A percentile compares a stretch with the other conserved stretches of the same genome.
These are phyloP conservation scores for Lucifuga dentata DNA, from an alignment of 2,113 vertebrate species.

Conservation along the genomic window DNA sequence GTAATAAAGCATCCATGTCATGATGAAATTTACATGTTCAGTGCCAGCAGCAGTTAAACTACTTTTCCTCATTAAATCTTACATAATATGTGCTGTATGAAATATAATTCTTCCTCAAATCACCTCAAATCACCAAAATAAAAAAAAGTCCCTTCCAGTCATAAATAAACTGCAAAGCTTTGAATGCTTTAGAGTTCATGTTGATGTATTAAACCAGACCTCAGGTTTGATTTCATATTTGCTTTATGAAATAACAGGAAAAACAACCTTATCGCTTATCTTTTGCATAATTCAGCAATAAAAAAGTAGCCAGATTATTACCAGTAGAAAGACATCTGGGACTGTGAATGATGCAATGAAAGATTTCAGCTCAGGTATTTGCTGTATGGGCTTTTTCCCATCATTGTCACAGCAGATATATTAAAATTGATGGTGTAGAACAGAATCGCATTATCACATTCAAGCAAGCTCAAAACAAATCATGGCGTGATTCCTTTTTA, in stretches of 20 bases:
- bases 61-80: background rate
- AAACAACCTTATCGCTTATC: conserved; percentile 2
- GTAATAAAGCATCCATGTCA: background rate
- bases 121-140: background rate
- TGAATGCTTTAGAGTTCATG: background rate
- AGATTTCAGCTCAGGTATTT: conserved; percentile 35
- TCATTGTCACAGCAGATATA: conserved; percentile 49
- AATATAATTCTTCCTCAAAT: background rate
- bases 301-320: conserved; percentile 20
- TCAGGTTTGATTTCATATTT: conserved; percentile 3
- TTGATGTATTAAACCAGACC: background rate
- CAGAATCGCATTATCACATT: conserved; percentile 69
- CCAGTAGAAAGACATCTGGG: conserved; percentile 34
- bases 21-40: background rate
- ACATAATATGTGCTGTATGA: background rate
- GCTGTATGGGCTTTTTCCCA: conserved; percentile 30
- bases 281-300: conserved; percentile 26
- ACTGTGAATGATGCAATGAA: conserved; percentile 6
- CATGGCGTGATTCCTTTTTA: conserved; percentile 65
- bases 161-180: background rate
- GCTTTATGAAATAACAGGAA: conserved; percentile 7
- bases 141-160: background rate
- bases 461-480: conserved; percentile 70
- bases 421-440: conserved; percentile 61
- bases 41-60: background rate